These are phyloP conservation scores for Calidris pygmaea DNA, from an alignment of 2,113 vertebrate genomes.

Conservation along the genomic window DNA sequence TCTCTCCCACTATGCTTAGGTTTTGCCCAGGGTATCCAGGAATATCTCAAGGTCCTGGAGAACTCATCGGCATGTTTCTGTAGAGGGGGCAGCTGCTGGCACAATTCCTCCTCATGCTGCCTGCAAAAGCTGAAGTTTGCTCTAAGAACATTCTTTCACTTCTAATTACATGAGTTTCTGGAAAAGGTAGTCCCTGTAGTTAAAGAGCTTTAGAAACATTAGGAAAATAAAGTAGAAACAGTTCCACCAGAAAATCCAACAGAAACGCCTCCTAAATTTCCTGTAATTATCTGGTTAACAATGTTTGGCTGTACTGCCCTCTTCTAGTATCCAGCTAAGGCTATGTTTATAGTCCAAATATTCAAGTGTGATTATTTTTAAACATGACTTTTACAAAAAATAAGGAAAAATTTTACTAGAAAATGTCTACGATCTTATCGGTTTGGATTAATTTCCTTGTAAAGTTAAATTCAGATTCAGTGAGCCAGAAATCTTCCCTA, in stretches of 20 bases:
- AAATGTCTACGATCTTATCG: neutral
- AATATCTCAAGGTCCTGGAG: conserved; percentile 64
- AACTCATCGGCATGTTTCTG: conserved; percentile 75
- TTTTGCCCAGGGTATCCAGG: conserved; percentile 72
- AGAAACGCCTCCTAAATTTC: neutral
- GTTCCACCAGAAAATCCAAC: neutral
- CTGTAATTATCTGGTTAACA: conserved; percentile 13
- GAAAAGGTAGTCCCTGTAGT: conserved; percentile 69
- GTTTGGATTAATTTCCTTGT: neutral
- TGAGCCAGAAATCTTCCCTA: neutral
- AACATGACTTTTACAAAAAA: neutral
- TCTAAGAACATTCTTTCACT: conserved; percentile 77
- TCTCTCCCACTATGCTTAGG: conserved; percentile 55
- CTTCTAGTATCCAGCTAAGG: neutral
- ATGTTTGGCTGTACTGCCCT: neutral
- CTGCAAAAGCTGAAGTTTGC: conserved; percentile 80
- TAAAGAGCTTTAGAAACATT: neutral
- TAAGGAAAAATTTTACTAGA: neutral
- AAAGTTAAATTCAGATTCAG: neutral
- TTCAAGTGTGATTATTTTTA: neutral
- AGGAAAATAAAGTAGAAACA: neutral
- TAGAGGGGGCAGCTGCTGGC: conserved; percentile 76
- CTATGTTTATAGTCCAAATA: neutral
- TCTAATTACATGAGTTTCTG: conserved; percentile 74
- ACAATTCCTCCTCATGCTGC: conserved; percentile 75